Conservation (phyloP, 1,140 invertebrate genomes). For the Drosophila trapezifrons region DNA sequence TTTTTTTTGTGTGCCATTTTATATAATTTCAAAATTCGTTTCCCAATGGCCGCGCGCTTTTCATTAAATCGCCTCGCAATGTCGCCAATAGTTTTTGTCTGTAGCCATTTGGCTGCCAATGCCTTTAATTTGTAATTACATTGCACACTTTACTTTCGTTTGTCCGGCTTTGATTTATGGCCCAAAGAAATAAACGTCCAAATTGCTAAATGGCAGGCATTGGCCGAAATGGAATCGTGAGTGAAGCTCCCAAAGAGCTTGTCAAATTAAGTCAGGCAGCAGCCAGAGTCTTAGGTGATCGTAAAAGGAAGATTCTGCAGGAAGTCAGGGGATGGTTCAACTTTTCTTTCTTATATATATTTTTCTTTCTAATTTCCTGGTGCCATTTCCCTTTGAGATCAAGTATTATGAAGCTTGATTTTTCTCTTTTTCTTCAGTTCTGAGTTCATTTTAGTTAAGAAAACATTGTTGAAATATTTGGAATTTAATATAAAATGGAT, state of each 20-base stretch:
- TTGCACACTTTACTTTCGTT: conserved; percentile 77
- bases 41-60: conserved; percentile 72
- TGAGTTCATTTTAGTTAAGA: not conserved
- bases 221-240: conserved; percentile 74
- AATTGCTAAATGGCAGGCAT: conserved; percentile 58
- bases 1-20: conserved; percentile 51
- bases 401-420: not conserved
- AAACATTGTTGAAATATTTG: not conserved
- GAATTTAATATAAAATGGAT: too few species aligned
- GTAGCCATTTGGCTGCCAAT: conserved; percentile 28
- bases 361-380: conserved; percentile 1
- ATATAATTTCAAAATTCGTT: conserved; percentile 77
- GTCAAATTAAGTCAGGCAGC: conserved; percentile 34
- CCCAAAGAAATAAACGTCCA: conserved; percentile 54
- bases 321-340: not conserved
- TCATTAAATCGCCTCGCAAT: conserved; percentile 73
- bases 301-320: conserved; percentile 29
- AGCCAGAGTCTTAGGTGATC: conserved; percentile 9
- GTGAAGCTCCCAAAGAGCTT: conserved; percentile 49
- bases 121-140: conserved; percentile 78
- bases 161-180: conserved; percentile 76
- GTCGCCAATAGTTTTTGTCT: conserved; percentile 63
- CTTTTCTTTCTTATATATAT: conserved; percentile 5
- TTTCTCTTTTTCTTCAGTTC: not conserved
- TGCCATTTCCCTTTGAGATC: not conserved